These are phyloP conservation scores for Nomada fucata DNA, from an alignment of 2,888 invertebrate genomes.

Conservation along the genomic window DNA sequence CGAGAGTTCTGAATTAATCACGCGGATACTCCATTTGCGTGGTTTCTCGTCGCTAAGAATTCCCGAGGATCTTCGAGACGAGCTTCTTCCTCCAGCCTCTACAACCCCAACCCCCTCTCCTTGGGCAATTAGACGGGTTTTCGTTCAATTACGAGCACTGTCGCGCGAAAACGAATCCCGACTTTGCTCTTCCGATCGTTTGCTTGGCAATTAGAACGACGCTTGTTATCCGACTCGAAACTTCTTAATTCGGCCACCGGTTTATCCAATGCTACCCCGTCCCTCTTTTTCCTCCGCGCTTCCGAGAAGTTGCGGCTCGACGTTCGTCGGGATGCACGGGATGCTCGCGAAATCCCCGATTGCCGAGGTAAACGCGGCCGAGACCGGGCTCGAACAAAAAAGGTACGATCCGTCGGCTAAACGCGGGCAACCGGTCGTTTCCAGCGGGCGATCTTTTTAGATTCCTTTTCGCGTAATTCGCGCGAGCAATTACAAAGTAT, in stretches of 20 bases:
- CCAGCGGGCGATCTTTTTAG: neutral
- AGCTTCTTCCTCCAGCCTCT: neutral
- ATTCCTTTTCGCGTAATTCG: constrained; percentile 8
- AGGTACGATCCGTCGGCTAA: constrained; percentile 46
- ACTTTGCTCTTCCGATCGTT: constrained; percentile 27
- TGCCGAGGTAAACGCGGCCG: neutral
- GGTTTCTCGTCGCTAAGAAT: constrained; percentile 41
- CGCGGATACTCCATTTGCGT: constrained; percentile 48
- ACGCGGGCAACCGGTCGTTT: constrained; percentile 54
- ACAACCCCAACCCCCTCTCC: neutral
- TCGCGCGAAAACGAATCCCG: constrained; percentile 11
- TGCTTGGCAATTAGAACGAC: constrained; percentile 40
- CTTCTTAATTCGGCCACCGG: constrained; percentile 39
- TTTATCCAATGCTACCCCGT: neutral
- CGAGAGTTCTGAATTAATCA: constrained; percentile 61
- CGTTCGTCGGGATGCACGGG: neutral
- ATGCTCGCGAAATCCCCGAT: neutral
- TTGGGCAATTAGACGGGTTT: constrained; percentile 44
- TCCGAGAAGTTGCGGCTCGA: neutral
- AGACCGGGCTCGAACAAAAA: no score
- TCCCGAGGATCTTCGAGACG: constrained; percentile 34
- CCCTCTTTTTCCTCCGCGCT: no score
- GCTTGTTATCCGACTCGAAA: constrained; percentile 43
- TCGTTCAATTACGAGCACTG: constrained; percentile 44
- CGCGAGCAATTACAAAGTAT: neutral